Base-by-base conservation (phyloP, 2,797 vertebrate genomes). In the Nyctalus aviator region DNA sequence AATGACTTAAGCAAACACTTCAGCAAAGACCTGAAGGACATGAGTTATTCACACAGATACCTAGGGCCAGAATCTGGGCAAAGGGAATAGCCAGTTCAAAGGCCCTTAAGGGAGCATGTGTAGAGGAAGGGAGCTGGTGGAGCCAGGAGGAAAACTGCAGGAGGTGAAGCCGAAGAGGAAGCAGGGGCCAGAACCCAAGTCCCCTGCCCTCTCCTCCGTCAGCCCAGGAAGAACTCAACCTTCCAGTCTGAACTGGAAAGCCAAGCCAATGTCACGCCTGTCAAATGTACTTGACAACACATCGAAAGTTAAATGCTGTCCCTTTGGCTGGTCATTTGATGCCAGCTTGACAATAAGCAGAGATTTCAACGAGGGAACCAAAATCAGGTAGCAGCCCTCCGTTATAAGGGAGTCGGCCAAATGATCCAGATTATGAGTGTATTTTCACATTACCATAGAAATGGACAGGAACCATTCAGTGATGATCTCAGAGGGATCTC, bases 1-100 rank as follows among this genome's bases (percentile, higher is more conserved):
- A 59, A 87, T 73, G n/a, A 77, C 69, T 76, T 91, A 57, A 91
- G 55, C 79, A 82, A 85, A 88, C 41, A 69, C 25, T 68, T 84
- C 71, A 79, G 62, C 50, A 48, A 91, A 95, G 69, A 44, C 27
- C 41, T 37, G 50, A 91, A 90, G 77, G 62, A 62, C 21, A 41
- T 8, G 69, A 86, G 62, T 76, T 76, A 48, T 88, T 81, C 72
- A 23, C 59, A 23, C 68, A 23, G 23, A 9, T 62, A 66, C 84
- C n/a, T 87, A 12, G 10, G 55, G 35, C 32, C 35, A 95, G 76
- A 75, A 17, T 57, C 83, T 66, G 23, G 57, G 57, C 66, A 69
- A 57, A 77, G 62, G 44, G 50, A 66, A 32, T 25, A 62, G 46
- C 20, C 6, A 23, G 57, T 41, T 11, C 30, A 32, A 23, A 92